Base-by-base conservation (phyloP, 2,113 vertebrate species). In the Gnathonemus longibarbis region DNA sequence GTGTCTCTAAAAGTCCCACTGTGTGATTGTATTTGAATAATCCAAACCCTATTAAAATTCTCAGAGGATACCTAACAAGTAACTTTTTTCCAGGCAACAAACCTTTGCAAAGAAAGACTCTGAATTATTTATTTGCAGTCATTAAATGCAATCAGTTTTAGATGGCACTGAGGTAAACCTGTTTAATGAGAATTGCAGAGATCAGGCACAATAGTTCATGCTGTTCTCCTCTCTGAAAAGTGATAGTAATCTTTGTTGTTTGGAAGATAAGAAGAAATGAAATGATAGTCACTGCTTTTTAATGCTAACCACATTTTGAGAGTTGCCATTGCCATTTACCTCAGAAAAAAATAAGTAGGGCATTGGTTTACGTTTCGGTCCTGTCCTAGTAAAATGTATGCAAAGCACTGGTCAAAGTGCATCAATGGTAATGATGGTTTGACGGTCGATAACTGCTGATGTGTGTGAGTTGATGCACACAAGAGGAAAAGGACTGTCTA, bases 61-160 rank as follows among this genome's bases (percentile, higher is more conserved):
- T 42, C 74, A 42, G 74, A 39, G 15, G 74, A 42, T 80, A 42
- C 74, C 35, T 19, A 17, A 3, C 74, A 80, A 42, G 17, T 19
- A 80, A 80, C 74, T 86, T 86, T 27, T n/a, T 86, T 86, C 24
- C 24, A 50, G 85, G 27, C 48, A 52, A 27, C 24, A n/a, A 56
- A 87, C 49, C 27, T 31, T 35, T 53, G 15, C 45, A 90, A 77
- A 90, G 42, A 90, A 66, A 53, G 84, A 1, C 53, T 88, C 90
- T 95, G 93, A 92, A 95, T 96, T 95, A 95, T 95, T 95, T 95
- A 95, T 95, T 93, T 93, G 88, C 89, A 90, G 92, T 95, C 93
- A 94, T 95, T 95, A 95, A 95, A 95, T 92, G 93, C 93, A 95
- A 95, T 95, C 94, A 95, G 94, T 94, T 94, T 90, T 88, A 93